Evolutionary conservation across 2,888 invertebrate species (phyloP).

Genomic region (Dynastes maya): DNA sequence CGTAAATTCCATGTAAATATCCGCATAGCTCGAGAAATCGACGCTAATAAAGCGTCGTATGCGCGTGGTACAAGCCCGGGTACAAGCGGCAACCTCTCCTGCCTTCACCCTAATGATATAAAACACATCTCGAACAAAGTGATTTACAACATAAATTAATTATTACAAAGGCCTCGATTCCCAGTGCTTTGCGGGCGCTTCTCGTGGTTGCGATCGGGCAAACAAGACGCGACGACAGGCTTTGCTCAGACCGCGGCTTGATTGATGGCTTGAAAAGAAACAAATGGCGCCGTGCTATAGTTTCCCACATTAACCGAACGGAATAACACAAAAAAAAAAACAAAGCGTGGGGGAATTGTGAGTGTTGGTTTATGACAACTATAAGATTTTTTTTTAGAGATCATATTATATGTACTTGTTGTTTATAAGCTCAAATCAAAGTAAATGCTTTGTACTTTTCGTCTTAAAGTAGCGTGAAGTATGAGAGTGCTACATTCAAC

Average conservation of each 20-base stretch:
- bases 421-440: too few relatives aligned
- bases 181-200: conserved; percentile 19
- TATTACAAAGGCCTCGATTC: conserved; percentile 31
- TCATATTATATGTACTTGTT: too few relatives aligned
- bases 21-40: neutral
- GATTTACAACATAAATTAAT: conserved; percentile 46
- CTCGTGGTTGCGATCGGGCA: conserved; percentile 17
- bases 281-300: conserved; percentile 17
- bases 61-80: neutral
- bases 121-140: conserved; percentile 37
- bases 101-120: conserved; percentile 14
- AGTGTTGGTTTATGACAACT: too few relatives aligned
- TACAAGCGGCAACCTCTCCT: neutral
- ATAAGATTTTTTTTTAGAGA: too few relatives aligned
- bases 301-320: conserved; percentile 33
- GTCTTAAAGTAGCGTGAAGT: too few relatives aligned
- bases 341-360: too few relatives aligned
- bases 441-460: too few relatives aligned
- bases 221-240: conserved; percentile 34
- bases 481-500: too few relatives aligned
- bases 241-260: conserved; percentile 30
- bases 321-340: neutral
- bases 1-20: conserved; percentile 16
- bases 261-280: conserved; percentile 39
- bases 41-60: neutral